A percentile compares a stretch with the other conserved stretches of the same genome.
Evolutionary conservation across 2,797 vertebrate genomes (phyloP).

Genomic region (Caiman crocodilus): DNA sequence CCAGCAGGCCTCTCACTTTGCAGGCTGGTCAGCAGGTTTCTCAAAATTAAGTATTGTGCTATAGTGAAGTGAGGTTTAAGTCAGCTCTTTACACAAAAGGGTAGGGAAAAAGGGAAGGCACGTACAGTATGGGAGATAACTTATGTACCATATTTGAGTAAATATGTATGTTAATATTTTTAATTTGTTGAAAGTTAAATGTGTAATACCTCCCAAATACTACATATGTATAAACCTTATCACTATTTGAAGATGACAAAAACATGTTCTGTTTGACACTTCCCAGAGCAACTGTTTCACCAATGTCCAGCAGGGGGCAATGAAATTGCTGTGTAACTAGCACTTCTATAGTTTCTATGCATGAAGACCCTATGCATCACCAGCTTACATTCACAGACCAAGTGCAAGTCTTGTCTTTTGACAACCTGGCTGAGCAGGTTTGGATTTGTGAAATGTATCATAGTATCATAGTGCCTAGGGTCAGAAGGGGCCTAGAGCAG

Average conservation of each 20-base stretch:
- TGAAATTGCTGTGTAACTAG: constrained; percentile 35
- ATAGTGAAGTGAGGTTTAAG: neutral
- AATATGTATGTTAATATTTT: neutral
- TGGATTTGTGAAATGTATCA: neutral
- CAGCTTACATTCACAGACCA: rapidly evolving
- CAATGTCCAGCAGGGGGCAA: constrained; percentile 40
- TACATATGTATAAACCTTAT: constrained; percentile 3
- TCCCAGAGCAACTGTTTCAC: neutral
- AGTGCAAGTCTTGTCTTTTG: neutral
- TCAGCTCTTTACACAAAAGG: neutral
- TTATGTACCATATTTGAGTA: neutral
- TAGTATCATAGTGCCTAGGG: no score
- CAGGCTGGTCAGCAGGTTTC: neutral
- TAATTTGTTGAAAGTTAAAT: neutral
- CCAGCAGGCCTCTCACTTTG: neutral
- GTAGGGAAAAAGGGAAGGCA: neutral
- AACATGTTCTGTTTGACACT: neutral
- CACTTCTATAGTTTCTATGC: neutral
- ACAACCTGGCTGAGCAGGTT: neutral
- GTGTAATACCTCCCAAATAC: constrained; percentile 12
- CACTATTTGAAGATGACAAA: neutral
- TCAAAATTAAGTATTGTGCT: neutral
- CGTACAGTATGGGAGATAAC: neutral
- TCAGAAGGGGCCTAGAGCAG: no score
- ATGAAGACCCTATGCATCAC: rapidly evolving